Evolutionary conservation across 2,888 invertebrate genomes (phyloP).

Genomic region (Eupithecia insigniata): DNA sequence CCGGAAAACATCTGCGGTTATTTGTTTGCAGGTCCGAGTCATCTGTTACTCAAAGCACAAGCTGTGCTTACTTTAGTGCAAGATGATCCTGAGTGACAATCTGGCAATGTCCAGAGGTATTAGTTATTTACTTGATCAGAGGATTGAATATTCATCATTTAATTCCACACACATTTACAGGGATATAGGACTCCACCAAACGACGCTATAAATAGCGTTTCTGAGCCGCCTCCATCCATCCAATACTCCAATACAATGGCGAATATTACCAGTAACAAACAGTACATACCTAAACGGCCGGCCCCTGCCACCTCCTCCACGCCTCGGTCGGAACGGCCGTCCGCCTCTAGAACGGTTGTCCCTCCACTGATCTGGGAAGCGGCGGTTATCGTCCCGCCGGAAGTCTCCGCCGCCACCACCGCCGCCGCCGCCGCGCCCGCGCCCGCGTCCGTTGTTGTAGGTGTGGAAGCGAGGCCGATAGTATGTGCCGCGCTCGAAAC

Average conservation of each 20-base stretch:
- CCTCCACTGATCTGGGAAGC: constrained; percentile 66
- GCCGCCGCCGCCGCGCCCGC: constrained; percentile 73
- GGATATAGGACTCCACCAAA: too few species aligned
- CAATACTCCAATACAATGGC: too few species aligned
- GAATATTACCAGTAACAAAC: not conserved
- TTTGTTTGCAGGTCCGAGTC: not conserved
- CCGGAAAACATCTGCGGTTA: not conserved
- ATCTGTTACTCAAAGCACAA: too few species aligned
- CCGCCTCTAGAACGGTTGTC: constrained; percentile 71
- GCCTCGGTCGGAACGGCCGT: constrained; percentile 71
- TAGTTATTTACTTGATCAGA: not conserved
- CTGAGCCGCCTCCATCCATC: too few species aligned
- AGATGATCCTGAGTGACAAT: not conserved
- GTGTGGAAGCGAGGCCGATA: constrained; percentile 91
- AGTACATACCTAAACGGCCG: constrained; percentile 72
- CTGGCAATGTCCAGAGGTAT: not conserved
- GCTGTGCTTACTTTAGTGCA: too few species aligned
- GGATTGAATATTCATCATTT: too few species aligned
- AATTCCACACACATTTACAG: too few species aligned
- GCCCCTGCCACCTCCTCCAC: constrained; percentile 74
- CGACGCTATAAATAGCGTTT: too few species aligned
- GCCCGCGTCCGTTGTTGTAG: constrained; percentile 84
- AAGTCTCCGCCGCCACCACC: constrained; percentile 78
- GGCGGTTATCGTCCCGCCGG: constrained; percentile 67
- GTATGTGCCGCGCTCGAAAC: constrained; percentile 90